Evolutionary conservation across 2,797 vertebrate genomes (phyloP), one percentile per base, ranked within the genome.

Genomic region (Melanotaenia nigrans): DNA sequence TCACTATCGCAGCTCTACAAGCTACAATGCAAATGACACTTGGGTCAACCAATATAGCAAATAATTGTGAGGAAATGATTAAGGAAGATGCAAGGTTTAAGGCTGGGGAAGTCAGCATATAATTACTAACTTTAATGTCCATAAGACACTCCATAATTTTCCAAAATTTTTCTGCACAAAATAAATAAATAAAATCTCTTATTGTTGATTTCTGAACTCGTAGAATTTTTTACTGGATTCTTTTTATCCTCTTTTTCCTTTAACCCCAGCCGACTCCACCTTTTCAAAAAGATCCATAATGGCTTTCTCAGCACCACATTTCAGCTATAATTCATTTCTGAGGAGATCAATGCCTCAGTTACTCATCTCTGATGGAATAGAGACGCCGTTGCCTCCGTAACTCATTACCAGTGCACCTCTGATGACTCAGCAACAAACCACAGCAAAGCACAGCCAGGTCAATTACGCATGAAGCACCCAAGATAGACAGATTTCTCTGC

Each of bases 391-490:
- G 88, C 74, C 82, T 73, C 81, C 1, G 7, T 80, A 81, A 83
- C 85, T 85, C 76, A 85, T 87, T 90, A 90, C 74, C 32, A 71
- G 80, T 66, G 68, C 30, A 5, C 58, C 74, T 54, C 42, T 28
- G 63, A 86, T 88, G 86, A 91, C 76, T 92, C 89, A 89, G 90
- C 91, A 85, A 57, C 68, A 78, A 83, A 63, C 71, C 53, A 64
- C 65, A 68, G 70, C 68, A 65, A 72, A 74, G 72, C 68, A 70
- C 24, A 59, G 56, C 68, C 80, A 73, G 84, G 85, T 90, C 81
- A 83, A 57, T 87, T 83, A 81, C 83, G 85, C 66, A 33, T 75
- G 69, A 78, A 69, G 74, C 61, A 16, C 40, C 59, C 28, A 30
- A 65, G 67, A 71, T 49, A 59, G 47, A 65, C 73, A 45, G 71